Evolutionary conservation across 2,888 invertebrate genomes (phyloP).

Genomic region (Arrhopalites spinosus): DNA sequence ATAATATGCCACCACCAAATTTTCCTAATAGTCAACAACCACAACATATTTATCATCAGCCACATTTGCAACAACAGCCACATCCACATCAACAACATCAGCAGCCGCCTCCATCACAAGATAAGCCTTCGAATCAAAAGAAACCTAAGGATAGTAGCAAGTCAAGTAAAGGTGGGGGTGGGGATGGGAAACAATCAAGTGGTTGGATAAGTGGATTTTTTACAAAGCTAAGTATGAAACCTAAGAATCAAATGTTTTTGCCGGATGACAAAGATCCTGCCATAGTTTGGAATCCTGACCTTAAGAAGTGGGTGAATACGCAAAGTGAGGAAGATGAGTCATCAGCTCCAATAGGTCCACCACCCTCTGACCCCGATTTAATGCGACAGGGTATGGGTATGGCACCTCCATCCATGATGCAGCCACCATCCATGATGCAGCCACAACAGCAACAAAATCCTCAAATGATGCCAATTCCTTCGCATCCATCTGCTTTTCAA

Average conservation of each 20-base stretch:
- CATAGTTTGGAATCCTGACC: constrained; percentile 90
- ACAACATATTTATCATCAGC: background rate
- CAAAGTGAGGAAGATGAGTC: constrained; percentile 71
- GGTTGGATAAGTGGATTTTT: constrained; percentile 69
- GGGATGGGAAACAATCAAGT: constrained; percentile 36
- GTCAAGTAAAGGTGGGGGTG: constrained; percentile 25
- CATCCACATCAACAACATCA: background rate
- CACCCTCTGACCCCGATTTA: constrained; percentile 69
- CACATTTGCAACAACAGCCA: background rate
- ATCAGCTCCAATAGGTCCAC: constrained; percentile 65
- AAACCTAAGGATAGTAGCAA: background rate
- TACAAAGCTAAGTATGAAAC: constrained; percentile 76
- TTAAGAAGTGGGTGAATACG: constrained; percentile 83
- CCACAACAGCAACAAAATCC: constrained; percentile 10
- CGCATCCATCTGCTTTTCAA: constrained; percentile 37
- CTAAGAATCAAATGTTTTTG: constrained; percentile 93
- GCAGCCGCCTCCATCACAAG: background rate
- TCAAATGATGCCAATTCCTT: constrained; percentile 16
- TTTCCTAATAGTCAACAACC: background rate
- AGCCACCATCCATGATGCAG: constrained; percentile 32
- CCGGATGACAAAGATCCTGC: constrained; percentile 93
- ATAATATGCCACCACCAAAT: constrained; percentile 6
- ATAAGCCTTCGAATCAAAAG: background rate
- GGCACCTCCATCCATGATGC: constrained; percentile 26
- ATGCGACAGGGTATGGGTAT: constrained; percentile 27